Evolutionary conservation across 2,113 vertebrate species (phyloP), one percentile per base, ranked within the genome.

Genomic region (Procavia capensis): DNA sequence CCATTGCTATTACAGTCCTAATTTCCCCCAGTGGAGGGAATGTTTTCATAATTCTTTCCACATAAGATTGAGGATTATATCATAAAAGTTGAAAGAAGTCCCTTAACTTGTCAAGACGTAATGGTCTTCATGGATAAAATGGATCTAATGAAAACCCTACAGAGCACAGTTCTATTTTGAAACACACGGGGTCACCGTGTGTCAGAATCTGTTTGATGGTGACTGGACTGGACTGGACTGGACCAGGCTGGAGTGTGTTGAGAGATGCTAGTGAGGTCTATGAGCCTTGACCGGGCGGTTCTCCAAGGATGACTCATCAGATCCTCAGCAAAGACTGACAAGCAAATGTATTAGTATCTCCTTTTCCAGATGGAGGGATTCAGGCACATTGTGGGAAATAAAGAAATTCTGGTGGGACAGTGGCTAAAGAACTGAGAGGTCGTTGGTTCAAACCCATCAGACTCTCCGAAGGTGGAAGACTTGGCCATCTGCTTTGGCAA

Each of bases 1-100:
- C 14, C 0, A 2, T 27, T 34, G 0, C 8, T 5, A 5, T 2
- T 16, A 20, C 24, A 0, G 2, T 64, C 25, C 2, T 2, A 27
- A 22, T 11, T 66, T 19, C 34, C 68, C 59, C 50, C 4, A 20
- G 43, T 0, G 0, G 31, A 22, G 27, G 8, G 25, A 3, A 39
- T 6, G 10, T 25, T 78, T 83, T 41, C 63, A 34, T 31, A 3
- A 14, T 27, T 82, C 29, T 50, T 39, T 68, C 6, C 47, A 11
- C 5, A 24, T 10, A 22, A 31, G 22, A 14, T 1, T 9, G 36
- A 80, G 79, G 61, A 45, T 57, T 45, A 74, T 50, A 31, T 70
- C 22, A 5, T 39, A 22, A 41, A 34, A 36, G 24, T 5, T 22
- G 4, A n/a, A 39, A n/a, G 36, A 72, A 41, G 31, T 17, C 31